Evolutionary conservation across 2,888 invertebrate genomes (phyloP), one percentile per base, ranked within the genome.

Genomic region (Bruchidius siliquastri): DNA sequence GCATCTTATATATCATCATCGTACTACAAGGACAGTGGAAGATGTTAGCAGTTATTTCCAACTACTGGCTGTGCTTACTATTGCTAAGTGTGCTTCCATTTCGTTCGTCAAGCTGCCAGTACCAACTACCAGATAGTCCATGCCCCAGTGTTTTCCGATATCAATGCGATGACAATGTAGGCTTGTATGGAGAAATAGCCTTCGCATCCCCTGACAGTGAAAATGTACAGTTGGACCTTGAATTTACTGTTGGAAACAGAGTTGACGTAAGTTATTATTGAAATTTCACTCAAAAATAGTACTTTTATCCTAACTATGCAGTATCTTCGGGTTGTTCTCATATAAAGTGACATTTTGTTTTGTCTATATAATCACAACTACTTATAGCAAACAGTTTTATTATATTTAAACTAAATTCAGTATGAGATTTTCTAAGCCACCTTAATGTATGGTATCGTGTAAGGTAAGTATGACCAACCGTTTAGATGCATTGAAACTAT

Each of bases 191-290:
- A 26, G 66, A 26, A 20, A 30, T 71, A 22, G 67, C 49, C 13
- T 18, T 71, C 26, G 18, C 67, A 22, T 21, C 21, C 32, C 22
- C 71, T 21, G 67, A 67, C 67, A 71, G 71, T 32, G 21, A 67
- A 20, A 21, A 10, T 21, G 22, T 71, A 67, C 71, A 67, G 67
- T 22, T 71, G 67, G 26, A 71, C 22, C 0, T 71, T 0, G 71
- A 71, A 67, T 67, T 71, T 18, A 67, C 71, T n/a, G 67, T 71
- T 71, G 71, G 71, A 66, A 71, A 71, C 67, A 20, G 20, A 22
- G 67, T 71, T 67, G 67, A 30, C 2, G 71, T 71, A 67, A 71
- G 71, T 67, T 21, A 1, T n/a, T 21, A 20, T 21, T 6, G 10
- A 22, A 6, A 68, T 4, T 8, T 26, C 2, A 26, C 8, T 4